phyloP scores from a whole-genome alignment of 2,113 vertebrate genomes.

The Spilogale gracilis region DNA sequence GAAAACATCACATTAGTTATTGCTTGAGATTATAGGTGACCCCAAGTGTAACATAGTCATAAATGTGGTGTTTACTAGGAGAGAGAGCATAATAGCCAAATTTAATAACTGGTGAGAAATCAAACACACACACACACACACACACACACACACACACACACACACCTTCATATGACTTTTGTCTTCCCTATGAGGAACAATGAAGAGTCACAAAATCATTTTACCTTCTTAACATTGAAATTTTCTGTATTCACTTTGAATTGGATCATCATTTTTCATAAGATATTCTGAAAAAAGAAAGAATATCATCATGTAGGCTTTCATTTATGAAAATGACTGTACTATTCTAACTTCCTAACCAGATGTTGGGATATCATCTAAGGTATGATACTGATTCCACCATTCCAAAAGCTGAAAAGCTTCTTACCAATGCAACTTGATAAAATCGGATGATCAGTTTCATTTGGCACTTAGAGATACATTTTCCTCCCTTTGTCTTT shows the following conservation, averaged over 20 bases:
- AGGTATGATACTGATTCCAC: not conserved
- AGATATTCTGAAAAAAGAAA: not conserved
- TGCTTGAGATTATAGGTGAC: slow-evolving; percentile 6
- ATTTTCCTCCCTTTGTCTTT: not conserved
- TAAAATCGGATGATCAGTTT: not conserved
- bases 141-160: not conserved
- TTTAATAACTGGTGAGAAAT: slow-evolving; percentile 27
- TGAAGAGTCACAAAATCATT: not conserved
- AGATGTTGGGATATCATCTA: not conserved
- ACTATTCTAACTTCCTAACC: not conserved
- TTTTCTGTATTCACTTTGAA: not conserved
- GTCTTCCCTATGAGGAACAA: not conserved
- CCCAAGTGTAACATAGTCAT: slow-evolving; percentile 23
- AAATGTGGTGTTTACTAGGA: not conserved
- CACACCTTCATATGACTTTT: not conserved
- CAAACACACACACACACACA: not conserved
- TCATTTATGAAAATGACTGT: not conserved
- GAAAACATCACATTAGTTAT: not conserved
- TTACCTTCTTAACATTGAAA: not conserved
- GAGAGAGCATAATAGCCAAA: slow-evolving; percentile 18
- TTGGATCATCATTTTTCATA: not conserved
- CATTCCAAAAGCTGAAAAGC: not conserved
- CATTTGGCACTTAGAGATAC: accelerated
- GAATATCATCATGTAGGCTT: not conserved
- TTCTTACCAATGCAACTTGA: not conserved